Evolutionary conservation across 2,888 invertebrate genomes (phyloP).

Genomic region (Nomada goodeniana): DNA sequence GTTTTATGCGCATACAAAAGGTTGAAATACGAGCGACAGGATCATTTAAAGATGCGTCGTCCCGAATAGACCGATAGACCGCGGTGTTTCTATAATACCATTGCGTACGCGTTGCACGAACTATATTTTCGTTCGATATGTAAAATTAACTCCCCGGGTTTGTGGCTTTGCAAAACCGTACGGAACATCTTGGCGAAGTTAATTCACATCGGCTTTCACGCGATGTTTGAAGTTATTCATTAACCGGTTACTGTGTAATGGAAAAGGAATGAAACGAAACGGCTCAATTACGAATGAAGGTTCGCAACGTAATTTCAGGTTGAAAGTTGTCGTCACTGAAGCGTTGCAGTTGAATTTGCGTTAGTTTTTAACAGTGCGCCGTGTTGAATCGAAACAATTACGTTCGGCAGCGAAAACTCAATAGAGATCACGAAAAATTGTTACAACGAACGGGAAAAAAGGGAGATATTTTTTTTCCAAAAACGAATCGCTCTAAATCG

Average conservation of each 20-base stretch:
- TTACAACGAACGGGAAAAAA: slow-evolving; percentile 5
- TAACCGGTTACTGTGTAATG: not conserved
- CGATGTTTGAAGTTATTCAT: not conserved
- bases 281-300: slow-evolving; percentile 10
- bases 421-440: slow-evolving; percentile 19
- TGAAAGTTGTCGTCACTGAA: slow-evolving; percentile 28
- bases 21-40: slow-evolving; percentile 14
- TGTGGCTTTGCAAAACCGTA: not conserved
- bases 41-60: slow-evolving; percentile 23
- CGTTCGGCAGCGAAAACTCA: slow-evolving; percentile 15
- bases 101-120: not conserved
- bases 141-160: slow-evolving; percentile 5
- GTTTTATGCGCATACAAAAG: not conserved
- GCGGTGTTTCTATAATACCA: not conserved
- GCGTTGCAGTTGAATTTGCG: slow-evolving; percentile 13
- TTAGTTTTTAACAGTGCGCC: slow-evolving; percentile 13
- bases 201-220: not conserved
- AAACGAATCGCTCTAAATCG: slow-evolving; percentile 21
- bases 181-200: slow-evolving; percentile 12
- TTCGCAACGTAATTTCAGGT: slow-evolving; percentile 19
- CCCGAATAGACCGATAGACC: not conserved
- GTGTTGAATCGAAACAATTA: slow-evolving; percentile 48
- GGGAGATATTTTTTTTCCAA: too few relatives aligned
- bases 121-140: not conserved
- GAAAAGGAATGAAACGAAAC: not conserved